Percentiles rank a stretch among this genome's conserved stretches.
phyloP scores from a whole-genome alignment of 2,888 invertebrate genomes.

The Pseudococcus jackbeardsleyi region DNA sequence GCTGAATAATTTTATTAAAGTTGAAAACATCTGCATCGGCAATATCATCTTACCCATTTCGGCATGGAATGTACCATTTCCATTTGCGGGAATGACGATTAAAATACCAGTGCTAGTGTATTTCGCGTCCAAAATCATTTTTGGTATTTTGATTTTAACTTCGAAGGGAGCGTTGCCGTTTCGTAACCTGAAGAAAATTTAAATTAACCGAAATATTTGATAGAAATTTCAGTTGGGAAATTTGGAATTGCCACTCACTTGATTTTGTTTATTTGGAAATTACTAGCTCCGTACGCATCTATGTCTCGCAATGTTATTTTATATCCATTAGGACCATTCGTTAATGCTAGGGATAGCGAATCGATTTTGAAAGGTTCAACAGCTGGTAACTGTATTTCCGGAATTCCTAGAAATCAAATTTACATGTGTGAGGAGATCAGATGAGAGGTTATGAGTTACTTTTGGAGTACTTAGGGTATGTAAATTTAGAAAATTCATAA shows the following conservation, averaged over 20 bases:
- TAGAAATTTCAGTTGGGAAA: not conserved
- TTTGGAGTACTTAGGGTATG: too few relatives aligned
- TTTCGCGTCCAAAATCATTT: conserved; percentile 76
- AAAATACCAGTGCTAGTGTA: conserved; percentile 80
- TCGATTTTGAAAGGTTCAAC: conserved; percentile 77
- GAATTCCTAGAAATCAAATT: conserved; percentile 70
- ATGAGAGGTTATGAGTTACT: too few relatives aligned
- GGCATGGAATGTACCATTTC: conserved; percentile 79
- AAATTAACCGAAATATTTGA: not conserved
- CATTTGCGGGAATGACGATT: conserved; percentile 80
- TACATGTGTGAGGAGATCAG: not conserved
- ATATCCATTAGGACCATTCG: conserved; percentile 73
- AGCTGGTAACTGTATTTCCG: conserved; percentile 78
- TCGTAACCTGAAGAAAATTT: conserved; percentile 71
- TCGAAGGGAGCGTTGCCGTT: conserved; percentile 78
- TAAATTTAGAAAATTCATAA: too few relatives aligned
- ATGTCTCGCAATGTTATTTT: conserved; percentile 71
- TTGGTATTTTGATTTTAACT: conserved; percentile 77
- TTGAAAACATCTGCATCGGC: too few relatives aligned
- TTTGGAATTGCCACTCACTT: conserved; percentile 68
- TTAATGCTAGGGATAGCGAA: conserved; percentile 73
- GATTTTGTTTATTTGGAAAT: conserved; percentile 72
- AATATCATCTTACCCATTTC: conserved; percentile 71
- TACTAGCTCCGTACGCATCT: conserved; percentile 71
- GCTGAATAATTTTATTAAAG: too few relatives aligned